A percentile compares a stretch with the other conserved stretches of the same genome.
These are phyloP conservation scores for Botia almorhae DNA, from an alignment of 2,797 vertebrate species.

Conservation along the genomic window DNA sequence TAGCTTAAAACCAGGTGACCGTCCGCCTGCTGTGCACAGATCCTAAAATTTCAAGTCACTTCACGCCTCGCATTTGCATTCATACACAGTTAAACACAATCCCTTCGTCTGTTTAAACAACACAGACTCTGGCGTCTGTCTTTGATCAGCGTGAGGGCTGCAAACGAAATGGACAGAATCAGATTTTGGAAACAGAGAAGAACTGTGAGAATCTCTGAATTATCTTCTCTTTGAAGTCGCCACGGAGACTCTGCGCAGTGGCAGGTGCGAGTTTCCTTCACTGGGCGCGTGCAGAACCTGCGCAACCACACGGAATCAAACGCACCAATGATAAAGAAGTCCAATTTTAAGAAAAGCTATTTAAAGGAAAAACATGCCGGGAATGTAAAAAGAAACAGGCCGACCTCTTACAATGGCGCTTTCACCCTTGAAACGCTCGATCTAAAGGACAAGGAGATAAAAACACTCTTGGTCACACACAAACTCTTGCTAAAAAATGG, in stretches of 20 bases:
- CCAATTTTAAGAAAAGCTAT: constrained; percentile 23
- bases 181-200: constrained; percentile 31
- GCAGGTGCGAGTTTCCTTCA: constrained; percentile 6
- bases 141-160: constrained; percentile 36
- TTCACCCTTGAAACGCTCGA: constrained; percentile 49
- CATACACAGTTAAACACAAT: constrained; percentile 14
- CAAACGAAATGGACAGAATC: constrained; percentile 19
- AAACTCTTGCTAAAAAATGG: constrained; percentile 29
- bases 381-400: background rate
- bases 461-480: constrained; percentile 45
- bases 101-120: constrained; percentile 15
- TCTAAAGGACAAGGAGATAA: constrained; percentile 61
- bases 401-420: constrained; percentile 42
- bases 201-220: constrained; percentile 33
- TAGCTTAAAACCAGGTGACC: constrained; percentile 5
- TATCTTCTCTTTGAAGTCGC: constrained; percentile 20
- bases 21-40: background rate
- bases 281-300: background rate
- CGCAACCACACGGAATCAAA: constrained; percentile 34
- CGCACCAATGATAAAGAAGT: background rate
- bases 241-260: background rate
- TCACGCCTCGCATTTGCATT: constrained; percentile 34
- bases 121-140: constrained; percentile 9
- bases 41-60: constrained; percentile 34
- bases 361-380: constrained; percentile 26